A percentile compares a stretch with the other conserved stretches of the same genome.
Evolutionary conservation across 1,140 invertebrate species (phyloP).

Genomic region (Euglossa dilemma): DNA sequence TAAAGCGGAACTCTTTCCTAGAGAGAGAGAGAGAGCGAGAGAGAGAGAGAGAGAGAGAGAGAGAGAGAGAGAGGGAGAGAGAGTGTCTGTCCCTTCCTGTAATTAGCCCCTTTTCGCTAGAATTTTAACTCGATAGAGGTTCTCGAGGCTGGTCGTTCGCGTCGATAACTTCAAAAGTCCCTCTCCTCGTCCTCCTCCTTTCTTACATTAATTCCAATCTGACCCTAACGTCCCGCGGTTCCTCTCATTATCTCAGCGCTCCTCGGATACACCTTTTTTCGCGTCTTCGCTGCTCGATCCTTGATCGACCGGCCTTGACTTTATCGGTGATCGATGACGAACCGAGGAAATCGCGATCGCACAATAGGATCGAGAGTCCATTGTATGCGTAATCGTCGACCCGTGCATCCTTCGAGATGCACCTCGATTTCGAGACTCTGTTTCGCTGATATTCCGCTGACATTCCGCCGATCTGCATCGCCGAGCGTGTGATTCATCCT

Average conservation of each 20-base stretch:
- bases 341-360: constrained; percentile 6
- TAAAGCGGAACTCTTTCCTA: constrained; percentile 15
- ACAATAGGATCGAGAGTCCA: constrained; percentile 28
- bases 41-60: too few species aligned
- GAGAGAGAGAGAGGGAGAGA: too few species aligned
- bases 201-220: neutral
- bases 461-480: constrained; percentile 38
- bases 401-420: constrained; percentile 43
- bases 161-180: neutral
- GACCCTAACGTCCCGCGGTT: too few species aligned
- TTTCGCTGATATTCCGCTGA: constrained; percentile 1
- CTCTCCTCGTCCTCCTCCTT: neutral
- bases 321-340: constrained; percentile 30
- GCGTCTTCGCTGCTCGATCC: neutral
- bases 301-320: neutral
- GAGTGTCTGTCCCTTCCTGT: neutral
- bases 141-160: neutral
- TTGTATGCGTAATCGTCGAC: constrained; percentile 46
- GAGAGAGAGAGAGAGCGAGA: too few species aligned
- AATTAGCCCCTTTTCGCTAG: neutral
- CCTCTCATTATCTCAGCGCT: neutral
- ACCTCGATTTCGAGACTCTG: constrained; percentile 38
- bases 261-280: neutral
- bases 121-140: constrained; percentile 5
- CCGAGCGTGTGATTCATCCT: constrained; percentile 46